These are phyloP conservation scores for Candidula unifasciata DNA, from an alignment of 2,888 invertebrate species.

Conservation along the genomic window DNA sequence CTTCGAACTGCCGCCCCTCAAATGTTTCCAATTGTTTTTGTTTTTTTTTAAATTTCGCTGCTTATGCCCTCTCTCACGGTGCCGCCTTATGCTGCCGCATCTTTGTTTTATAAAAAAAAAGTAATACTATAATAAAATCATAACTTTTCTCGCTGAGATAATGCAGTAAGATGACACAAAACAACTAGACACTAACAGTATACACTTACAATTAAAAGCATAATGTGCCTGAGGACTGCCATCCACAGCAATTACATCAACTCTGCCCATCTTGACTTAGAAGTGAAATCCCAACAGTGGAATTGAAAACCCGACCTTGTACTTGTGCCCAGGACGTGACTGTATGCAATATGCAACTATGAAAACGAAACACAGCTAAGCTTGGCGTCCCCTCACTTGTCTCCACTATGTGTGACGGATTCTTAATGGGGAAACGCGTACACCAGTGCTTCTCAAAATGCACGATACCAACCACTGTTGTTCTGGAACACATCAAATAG, in stretches of 20 bases:
- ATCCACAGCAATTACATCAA: slow-evolving; percentile 48
- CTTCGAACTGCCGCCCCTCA: no score
- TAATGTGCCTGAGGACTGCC: slow-evolving; percentile 47
- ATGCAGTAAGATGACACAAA: not conserved
- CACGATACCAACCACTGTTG: no score
- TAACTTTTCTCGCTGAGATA: no score
- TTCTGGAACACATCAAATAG: no score
- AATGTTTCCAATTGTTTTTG: no score
- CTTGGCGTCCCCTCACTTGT: not conserved
- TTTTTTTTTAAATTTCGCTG: no score
- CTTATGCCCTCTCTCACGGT: no score
- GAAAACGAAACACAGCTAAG: no score
- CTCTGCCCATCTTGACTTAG: slow-evolving; percentile 42
- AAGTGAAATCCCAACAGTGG: not conserved
- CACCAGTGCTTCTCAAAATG: no score
- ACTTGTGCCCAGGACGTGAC: not conserved
- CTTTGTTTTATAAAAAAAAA: no score
- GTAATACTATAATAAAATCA: no score
- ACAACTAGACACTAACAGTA: not conserved
- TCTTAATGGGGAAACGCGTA: not conserved
- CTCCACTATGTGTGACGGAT: not conserved
- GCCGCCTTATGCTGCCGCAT: no score
- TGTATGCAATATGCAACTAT: not conserved
- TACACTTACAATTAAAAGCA: slow-evolving; percentile 53
- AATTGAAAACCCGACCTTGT: not conserved